phyloP scores from a whole-genome alignment of 2,113 vertebrate species.

The Neoarius graeffei region DNA sequence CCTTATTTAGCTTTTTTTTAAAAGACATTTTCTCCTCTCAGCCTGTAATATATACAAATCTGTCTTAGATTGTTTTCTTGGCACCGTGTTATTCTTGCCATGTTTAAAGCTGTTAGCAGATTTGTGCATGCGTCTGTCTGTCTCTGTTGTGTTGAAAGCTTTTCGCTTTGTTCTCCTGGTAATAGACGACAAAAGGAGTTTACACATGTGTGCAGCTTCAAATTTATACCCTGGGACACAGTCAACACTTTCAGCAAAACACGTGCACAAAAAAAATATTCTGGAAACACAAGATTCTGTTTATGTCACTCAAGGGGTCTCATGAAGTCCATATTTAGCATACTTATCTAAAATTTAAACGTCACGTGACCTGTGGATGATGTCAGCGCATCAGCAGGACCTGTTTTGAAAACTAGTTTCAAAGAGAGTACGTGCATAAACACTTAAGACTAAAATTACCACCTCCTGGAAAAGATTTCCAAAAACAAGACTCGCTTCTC shows the following conservation, averaged over 20 bases:
- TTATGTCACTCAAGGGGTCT: neutral
- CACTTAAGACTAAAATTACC: neutral
- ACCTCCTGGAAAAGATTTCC: slow-evolving; percentile 1
- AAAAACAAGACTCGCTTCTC: neutral
- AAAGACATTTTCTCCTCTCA: no score
- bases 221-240: neutral
- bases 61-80: no score
- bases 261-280: neutral
- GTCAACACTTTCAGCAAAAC: neutral
- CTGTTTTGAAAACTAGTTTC: no score
- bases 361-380: neutral
- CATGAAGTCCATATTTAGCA: no score
- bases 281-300: neutral
- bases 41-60: no score
- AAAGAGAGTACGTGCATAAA: neutral
- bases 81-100: no score
- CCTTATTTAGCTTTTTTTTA: no score
- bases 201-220: neutral
- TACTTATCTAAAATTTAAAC: neutral
- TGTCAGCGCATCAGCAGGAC: neutral
- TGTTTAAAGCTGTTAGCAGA: no score
- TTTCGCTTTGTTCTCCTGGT: neutral
- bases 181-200: neutral
- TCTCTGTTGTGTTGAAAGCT: no score
- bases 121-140: no score